phyloP scores from a whole-genome alignment of 2,888 invertebrate species.

The Exephanes ischioxanthus region DNA sequence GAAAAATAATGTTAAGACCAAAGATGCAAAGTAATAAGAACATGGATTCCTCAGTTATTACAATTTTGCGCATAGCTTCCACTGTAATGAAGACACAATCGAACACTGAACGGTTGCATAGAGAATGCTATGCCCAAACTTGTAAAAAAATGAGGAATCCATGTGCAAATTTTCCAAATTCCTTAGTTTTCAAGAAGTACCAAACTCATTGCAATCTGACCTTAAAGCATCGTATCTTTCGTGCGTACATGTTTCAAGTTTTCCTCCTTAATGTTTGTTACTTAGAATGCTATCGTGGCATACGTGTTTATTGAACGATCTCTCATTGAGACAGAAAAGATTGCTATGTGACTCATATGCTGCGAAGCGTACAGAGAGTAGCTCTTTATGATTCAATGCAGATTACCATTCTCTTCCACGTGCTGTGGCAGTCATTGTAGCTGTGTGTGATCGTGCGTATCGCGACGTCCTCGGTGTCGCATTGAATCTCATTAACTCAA shows the following conservation, averaged over 20 bases:
- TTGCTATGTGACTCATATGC: neutral
- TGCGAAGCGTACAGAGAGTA: neutral
- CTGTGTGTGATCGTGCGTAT: slow-evolving; percentile 20
- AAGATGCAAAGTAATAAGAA: too few relatives aligned
- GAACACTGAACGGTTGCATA: too few relatives aligned
- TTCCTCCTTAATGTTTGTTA: neutral
- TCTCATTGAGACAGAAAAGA: neutral
- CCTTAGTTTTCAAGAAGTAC: neutral
- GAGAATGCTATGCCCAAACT: too few relatives aligned
- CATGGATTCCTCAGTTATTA: too few relatives aligned
- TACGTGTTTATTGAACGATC: neutral
- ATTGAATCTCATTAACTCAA: slow-evolving; percentile 45
- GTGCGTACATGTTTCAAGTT: neutral
- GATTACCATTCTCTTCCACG: slow-evolving; percentile 20
- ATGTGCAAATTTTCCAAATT: neutral
- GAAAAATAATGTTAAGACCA: too few relatives aligned
- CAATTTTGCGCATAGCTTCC: too few relatives aligned
- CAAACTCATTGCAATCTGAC: too few relatives aligned
- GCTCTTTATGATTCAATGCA: slow-evolving; percentile 10
- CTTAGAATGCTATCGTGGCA: neutral
- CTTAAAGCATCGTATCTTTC: neutral
- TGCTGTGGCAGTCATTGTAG: neutral
- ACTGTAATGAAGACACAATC: too few relatives aligned
- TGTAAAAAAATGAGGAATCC: too few relatives aligned
- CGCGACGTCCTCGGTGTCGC: slow-evolving; percentile 45